Base-by-base conservation (phyloP, 30 jellyfish, hydroid and myxozoan species). In the Aurelia coerulea region DNA sequence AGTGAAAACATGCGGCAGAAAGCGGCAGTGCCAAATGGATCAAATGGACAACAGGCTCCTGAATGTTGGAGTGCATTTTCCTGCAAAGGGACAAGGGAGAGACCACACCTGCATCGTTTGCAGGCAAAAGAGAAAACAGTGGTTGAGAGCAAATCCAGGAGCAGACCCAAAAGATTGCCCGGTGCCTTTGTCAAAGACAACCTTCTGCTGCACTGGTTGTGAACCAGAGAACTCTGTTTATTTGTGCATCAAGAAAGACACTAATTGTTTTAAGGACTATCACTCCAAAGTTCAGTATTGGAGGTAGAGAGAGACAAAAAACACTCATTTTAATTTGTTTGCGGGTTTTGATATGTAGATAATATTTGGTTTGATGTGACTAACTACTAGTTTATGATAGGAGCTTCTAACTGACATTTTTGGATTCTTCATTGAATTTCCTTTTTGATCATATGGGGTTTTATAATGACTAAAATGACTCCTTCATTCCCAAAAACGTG, bases 161-260 rank as follows among this genome's bases (percentile, higher is more conserved):
- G 56, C 2, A 62, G 53, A 62, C 39, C 66, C 32, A 4, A 56
- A 77, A 59, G 76, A 56, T 33, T 77, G 88, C 88, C 88, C 76
- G 4, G 59, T 12, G n/a, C n/a, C n/a, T n/a, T n/a, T n/a, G n/a
- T n/a, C n/a, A n/a, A n/a, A n/a, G n/a, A n/a, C n/a, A n/a, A 58
- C 17, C 77, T 56, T 77, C 58, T 15, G 65, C 65, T 77, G 88
- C 65, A 77, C 37, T 77, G 88, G 88, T 17, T 77, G 88, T 77
- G 65, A 77, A 65, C 77, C 77, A 46, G 37, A 4, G 34, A 56
- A 49, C 62, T 77, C 88, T 49, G 88, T 77, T 18, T 58, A 60
- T n/a, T 49, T n/a, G n/a, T n/a, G n/a, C n/a, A n/a, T n/a, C n/a
- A n/a, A n/a, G n/a, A n/a, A n/a, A n/a, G n/a, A n/a, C 76, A 77